phyloP scores from a whole-genome alignment of 2,888 invertebrate species.

The Crepidodera aurea region DNA sequence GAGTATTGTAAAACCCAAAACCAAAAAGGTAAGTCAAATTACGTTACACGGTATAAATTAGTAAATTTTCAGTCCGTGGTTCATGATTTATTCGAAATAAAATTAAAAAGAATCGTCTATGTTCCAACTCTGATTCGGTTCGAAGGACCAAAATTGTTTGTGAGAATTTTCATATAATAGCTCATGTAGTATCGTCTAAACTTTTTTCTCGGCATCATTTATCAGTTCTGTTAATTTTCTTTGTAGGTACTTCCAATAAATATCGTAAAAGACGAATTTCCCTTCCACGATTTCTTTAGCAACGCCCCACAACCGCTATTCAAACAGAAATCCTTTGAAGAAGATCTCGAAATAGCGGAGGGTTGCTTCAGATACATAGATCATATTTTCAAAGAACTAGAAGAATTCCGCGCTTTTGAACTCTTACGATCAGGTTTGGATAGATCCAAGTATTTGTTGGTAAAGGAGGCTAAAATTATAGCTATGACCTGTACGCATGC shows the following conservation, averaged over 20 bases:
- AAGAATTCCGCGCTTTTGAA: slow-evolving; percentile 98
- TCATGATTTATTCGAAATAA: no score
- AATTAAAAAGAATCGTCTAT: no score
- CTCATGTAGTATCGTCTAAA: no score
- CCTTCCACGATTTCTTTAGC: slow-evolving; percentile 92
- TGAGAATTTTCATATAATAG: no score
- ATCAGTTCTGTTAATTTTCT: no score
- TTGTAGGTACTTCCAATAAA: slow-evolving; percentile 49
- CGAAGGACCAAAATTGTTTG: no score
- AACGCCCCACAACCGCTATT: slow-evolving; percentile 95
- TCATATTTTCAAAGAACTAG: slow-evolving; percentile 94
- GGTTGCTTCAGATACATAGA: slow-evolving; percentile 95
- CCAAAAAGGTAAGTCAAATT: slow-evolving; percentile 53
- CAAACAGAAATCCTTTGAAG: slow-evolving; percentile 76
- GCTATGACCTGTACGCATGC: slow-evolving; percentile 99
- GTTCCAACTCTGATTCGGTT: no score
- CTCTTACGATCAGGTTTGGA: slow-evolving; percentile 93
- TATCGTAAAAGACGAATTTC: slow-evolving; percentile 82
- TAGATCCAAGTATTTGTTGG: slow-evolving; percentile 93
- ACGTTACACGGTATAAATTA: not conserved
- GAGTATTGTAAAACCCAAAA: slow-evolving; percentile 66
- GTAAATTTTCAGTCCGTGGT: not conserved
- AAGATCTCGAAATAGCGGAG: slow-evolving; percentile 87
- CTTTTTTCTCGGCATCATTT: no score
- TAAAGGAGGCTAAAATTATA: slow-evolving; percentile 99